Conservation (phyloP, 2,113 vertebrate genomes). For the Ictalurus furcatus region DNA sequence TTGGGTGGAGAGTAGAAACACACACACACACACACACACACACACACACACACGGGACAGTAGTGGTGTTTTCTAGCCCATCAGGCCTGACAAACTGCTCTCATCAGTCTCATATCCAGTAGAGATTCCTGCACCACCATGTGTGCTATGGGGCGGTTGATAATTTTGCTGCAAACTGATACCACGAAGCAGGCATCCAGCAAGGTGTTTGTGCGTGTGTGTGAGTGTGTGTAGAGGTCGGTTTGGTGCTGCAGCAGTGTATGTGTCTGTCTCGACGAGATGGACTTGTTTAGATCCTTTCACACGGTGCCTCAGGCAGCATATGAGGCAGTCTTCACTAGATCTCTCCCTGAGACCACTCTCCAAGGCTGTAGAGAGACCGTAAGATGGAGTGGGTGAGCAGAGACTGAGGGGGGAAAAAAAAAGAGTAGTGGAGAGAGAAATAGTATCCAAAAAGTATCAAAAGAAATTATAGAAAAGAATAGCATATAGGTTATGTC, state of each 20-base stretch:
- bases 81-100: conserved; percentile 42
- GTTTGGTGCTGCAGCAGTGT: conserved; percentile 74
- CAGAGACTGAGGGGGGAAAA: background rate
- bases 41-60: conserved; percentile 12
- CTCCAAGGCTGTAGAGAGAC: conserved; percentile 60
- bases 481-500: background rate
- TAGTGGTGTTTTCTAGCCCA: conserved; percentile 28
- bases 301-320: conserved; percentile 80
- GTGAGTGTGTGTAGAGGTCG: conserved; percentile 74
- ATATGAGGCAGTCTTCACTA: conserved; percentile 79
- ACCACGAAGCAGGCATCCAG: conserved; percentile 67
- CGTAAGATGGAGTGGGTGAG: background rate
- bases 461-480: background rate
- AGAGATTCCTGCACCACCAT: conserved; percentile 26
- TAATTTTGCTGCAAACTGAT: conserved; percentile 71
- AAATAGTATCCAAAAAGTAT: background rate
- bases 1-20: conserved; percentile 44
- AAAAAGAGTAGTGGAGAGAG: background rate
- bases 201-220: conserved; percentile 59
- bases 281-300: conserved; percentile 88
- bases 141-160: conserved; percentile 42
- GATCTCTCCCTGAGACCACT: conserved; percentile 79
- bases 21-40: conserved; percentile 1
- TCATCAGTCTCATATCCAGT: conserved; percentile 24
- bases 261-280: conserved; percentile 76